phyloP scores from a whole-genome alignment of 1,140 invertebrate species.

The Bactericera cockerelli region DNA sequence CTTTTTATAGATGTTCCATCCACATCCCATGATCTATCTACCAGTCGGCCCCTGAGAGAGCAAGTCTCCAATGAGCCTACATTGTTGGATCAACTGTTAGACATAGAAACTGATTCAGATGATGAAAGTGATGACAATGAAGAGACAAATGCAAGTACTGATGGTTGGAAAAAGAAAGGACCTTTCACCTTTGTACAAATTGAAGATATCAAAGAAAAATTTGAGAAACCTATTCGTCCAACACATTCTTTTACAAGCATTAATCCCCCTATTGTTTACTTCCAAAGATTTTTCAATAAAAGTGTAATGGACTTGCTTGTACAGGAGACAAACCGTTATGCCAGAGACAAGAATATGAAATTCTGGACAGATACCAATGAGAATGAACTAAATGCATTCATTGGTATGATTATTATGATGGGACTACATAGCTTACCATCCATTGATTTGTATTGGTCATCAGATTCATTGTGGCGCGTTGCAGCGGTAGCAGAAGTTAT shows the following conservation, averaged over 20 bases:
- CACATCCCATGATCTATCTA: neutral
- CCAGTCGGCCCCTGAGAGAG: neutral
- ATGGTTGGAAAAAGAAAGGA: no score
- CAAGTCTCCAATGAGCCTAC: neutral
- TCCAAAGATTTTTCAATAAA: no score
- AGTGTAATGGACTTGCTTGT: no score
- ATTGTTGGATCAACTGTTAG: neutral
- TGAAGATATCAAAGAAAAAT: neutral
- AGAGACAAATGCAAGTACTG: neutral
- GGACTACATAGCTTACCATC: slow-evolving; percentile 22
- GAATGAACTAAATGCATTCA: slow-evolving; percentile 21
- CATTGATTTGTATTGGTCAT: slow-evolving; percentile 26
- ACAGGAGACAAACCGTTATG: no score
- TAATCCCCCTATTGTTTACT: no score
- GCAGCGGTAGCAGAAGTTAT: slow-evolving; percentile 27
- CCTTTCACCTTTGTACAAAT: neutral
- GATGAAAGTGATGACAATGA: neutral
- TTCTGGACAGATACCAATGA: slow-evolving; percentile 11
- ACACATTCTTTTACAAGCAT: no score
- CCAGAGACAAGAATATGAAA: neutral
- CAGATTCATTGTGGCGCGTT: slow-evolving; percentile 26
- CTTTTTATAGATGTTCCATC: neutral
- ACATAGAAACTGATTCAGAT: no score
- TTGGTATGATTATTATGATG: slow-evolving; percentile 24
- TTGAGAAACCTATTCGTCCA: no score